Conservation (phyloP, 1,140 invertebrate genomes). For the Musca vetustissima region DNA sequence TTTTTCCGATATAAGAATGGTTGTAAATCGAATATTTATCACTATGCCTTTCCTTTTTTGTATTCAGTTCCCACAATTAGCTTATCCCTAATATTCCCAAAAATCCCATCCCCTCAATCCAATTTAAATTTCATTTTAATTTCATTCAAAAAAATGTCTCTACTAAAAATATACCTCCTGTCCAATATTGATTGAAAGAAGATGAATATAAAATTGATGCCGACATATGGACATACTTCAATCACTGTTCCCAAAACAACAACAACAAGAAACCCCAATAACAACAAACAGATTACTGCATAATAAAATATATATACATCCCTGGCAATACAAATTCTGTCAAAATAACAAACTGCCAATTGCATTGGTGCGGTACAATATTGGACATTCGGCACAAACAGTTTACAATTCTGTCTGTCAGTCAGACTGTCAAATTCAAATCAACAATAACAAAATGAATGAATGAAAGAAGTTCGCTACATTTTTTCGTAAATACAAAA, state of each 20-base stretch:
- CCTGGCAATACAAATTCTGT: too few relatives aligned
- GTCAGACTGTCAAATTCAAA: not conserved
- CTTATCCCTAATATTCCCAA: too few relatives aligned
- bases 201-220: not conserved
- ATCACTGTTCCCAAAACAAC: not conserved
- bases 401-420: constrained; percentile 12
- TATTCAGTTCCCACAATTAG: too few relatives aligned
- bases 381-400: not conserved
- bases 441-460: not conserved
- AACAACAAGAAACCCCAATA: not conserved
- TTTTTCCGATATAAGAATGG: too few relatives aligned
- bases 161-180: too few relatives aligned
- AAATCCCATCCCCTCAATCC: too few relatives aligned
- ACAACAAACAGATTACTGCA: not conserved
- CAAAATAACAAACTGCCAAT: constrained; percentile 20
- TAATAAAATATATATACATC: not conserved
- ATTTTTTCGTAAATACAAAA: not conserved
- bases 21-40: constrained; percentile 16
- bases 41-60: too few relatives aligned
- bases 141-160: too few relatives aligned
- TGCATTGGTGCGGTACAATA: not conserved
- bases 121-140: too few relatives aligned
- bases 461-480: not conserved
- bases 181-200: too few relatives aligned
- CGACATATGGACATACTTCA: constrained; percentile 7